phyloP scores from a whole-genome alignment of 2,888 invertebrate genomes.

The Diachrysia chrysitis region DNA sequence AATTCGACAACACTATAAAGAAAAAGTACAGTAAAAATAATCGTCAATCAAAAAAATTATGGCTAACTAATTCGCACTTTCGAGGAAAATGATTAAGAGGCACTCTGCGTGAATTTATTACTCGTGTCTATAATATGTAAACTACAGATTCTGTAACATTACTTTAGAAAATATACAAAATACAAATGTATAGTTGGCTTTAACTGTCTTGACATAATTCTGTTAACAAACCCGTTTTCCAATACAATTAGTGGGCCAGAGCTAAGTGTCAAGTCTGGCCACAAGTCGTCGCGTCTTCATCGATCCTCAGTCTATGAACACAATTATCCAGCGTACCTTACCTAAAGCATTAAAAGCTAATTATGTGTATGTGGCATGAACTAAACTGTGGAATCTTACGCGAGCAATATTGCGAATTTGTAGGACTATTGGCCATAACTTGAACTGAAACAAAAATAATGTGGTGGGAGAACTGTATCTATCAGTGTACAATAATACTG shows the following conservation, averaged over 20 bases:
- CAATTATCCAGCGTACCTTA: slow-evolving; percentile 88
- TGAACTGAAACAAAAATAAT: slow-evolving; percentile 43
- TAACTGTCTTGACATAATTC: slow-evolving; percentile 55
- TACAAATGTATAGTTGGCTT: slow-evolving; percentile 67
- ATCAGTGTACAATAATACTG: slow-evolving; percentile 55
- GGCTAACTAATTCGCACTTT: slow-evolving; percentile 83
- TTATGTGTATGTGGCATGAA: slow-evolving; percentile 87
- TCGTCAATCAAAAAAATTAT: slow-evolving; percentile 82
- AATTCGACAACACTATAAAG: slow-evolving; percentile 80
- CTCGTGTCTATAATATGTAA: slow-evolving; percentile 76
- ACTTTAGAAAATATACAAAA: slow-evolving; percentile 81
- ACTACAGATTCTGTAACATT: slow-evolving; percentile 72
- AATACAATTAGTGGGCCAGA: slow-evolving; percentile 56
- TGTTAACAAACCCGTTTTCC: slow-evolving; percentile 57
- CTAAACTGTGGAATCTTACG: slow-evolving; percentile 80
- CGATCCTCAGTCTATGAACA: slow-evolving; percentile 86
- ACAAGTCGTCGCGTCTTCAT: slow-evolving; percentile 57
- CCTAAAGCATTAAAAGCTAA: slow-evolving; percentile 89
- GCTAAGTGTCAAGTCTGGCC: slow-evolving; percentile 52
- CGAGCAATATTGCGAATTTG: slow-evolving; percentile 69
- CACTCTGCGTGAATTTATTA: slow-evolving; percentile 87
- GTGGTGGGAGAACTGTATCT: slow-evolving; percentile 39
- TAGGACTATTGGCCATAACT: slow-evolving; percentile 38
- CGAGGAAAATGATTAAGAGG: slow-evolving; percentile 86
- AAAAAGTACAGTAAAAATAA: slow-evolving; percentile 79